Base-by-base conservation (phyloP, 2,113 vertebrate genomes). In the Dryoscopus gambensis region DNA sequence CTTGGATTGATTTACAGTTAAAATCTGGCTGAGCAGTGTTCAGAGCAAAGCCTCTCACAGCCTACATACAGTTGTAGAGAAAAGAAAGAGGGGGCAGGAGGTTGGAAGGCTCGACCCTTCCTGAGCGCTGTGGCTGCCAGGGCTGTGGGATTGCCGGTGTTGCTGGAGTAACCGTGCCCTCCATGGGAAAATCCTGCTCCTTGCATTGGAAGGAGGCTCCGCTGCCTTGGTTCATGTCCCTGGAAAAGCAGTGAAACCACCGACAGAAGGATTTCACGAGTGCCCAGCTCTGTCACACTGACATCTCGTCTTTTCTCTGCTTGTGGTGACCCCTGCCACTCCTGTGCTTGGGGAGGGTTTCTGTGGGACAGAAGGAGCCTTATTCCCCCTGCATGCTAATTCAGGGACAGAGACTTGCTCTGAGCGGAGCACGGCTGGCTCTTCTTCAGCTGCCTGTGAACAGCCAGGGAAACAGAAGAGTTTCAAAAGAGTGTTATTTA, bases 51-150 rank as follows among this genome's bases (percentile, higher is more conserved):
- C 31, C 63, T 85, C 63, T 46, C 59, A 8, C 42, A 71, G 65
- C 27, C 62, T 35, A 1, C 1, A 9, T 4, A 9, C 7, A 25
- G 31, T 1, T 59, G 44, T 14, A 25, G 10, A 47, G 80, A 70
- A 73, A 49, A 24, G 35, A 15, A 50, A 8, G 60, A 18, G n/a
- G 28, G 13, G 19, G 73, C n/a, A 76, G 59, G 63, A 27, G 42
- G 44, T 27, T 1, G 6, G 50, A 4, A 33, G 52, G 83, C 53
- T 50, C 0, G 18, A 9, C 37, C 42, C 37, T 14, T 37, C 30
- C 22, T 7, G 3, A 0, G 1, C 7, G 60, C 49, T 27, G 1
- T 7, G 62, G 42, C 56, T 70, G 16, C 10, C 14, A 46, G 62
- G 0, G 33, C 47, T 11, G 4, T 7, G 75, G 20, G 8, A 5